Conservation (phyloP, 2,113 vertebrate genomes). For the Tyrannus savana region DNA sequence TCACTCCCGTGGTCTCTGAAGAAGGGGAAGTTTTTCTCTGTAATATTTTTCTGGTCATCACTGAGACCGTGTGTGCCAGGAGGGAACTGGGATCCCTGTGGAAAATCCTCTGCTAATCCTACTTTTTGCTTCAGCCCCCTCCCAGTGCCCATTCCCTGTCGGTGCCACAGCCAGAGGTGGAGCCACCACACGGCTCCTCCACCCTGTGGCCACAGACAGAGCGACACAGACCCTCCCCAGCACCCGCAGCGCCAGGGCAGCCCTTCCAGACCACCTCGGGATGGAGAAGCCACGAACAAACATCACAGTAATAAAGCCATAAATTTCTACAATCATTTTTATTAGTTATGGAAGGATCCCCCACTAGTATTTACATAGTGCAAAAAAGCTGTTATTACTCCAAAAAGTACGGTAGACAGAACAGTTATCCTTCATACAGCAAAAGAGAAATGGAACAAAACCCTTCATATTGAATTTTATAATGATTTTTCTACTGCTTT, state of each 20-base stretch:
- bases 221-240: not conserved
- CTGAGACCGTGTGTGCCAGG: rapidly evolving
- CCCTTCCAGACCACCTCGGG: not conserved
- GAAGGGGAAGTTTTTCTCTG: rapidly evolving
- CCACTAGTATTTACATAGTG: slow-evolving; percentile 94
- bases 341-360: slow-evolving; percentile 88
- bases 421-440: slow-evolving; percentile 78
- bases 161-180: not conserved
- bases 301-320: not conserved
- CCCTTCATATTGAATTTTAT: slow-evolving; percentile 70
- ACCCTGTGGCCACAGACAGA: not conserved
- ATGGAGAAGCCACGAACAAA: not conserved
- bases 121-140: not conserved
- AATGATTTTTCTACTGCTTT: slow-evolving; percentile 71
- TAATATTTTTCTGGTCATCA: not conserved
- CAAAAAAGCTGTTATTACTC: slow-evolving; percentile 88
- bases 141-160: not conserved
- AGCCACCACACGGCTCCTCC: not conserved
- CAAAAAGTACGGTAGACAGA: slow-evolving; percentile 73
- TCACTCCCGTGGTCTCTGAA: not conserved
- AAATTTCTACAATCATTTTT: slow-evolving; percentile 85
- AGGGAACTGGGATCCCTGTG: not conserved
- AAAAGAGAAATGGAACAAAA: slow-evolving; percentile 69
- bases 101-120: not conserved
- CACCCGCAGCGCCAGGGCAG: not conserved